Evolutionary conservation across 2,113 vertebrate genomes (phyloP).

Genomic region (Herpetotheres cachinnans): DNA sequence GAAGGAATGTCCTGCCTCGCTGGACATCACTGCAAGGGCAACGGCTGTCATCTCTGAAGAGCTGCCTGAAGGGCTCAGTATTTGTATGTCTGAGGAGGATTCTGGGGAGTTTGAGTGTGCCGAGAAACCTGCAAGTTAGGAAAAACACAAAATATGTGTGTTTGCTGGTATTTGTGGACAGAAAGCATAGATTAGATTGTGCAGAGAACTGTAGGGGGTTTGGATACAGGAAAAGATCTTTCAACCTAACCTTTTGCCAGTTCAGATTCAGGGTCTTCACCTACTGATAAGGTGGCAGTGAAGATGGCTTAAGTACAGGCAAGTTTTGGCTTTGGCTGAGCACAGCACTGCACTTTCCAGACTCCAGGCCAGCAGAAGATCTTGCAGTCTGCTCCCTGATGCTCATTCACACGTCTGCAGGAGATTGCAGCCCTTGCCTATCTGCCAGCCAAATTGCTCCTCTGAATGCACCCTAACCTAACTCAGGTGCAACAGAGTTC

Average conservation of each 20-base stretch:
- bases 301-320: neutral
- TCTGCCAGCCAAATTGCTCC: neutral
- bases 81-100: neutral
- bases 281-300: neutral
- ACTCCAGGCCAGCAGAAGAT: neutral
- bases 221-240: neutral
- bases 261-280: neutral
- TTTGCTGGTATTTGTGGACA: neutral
- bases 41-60: neutral
- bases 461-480: neutral
- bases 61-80: neutral
- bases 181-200: neutral
- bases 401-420: neutral
- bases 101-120: neutral
- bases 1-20: neutral
- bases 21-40: neutral
- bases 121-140: neutral
- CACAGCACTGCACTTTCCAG: neutral
- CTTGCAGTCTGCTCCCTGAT: neutral
- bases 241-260: neutral
- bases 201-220: neutral
- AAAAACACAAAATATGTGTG: neutral
- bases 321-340: neutral
- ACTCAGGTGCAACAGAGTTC: neutral
- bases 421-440: neutral